Conservation (phyloP, 2,888 invertebrate genomes). For the Tachystola acroxantha region DNA sequence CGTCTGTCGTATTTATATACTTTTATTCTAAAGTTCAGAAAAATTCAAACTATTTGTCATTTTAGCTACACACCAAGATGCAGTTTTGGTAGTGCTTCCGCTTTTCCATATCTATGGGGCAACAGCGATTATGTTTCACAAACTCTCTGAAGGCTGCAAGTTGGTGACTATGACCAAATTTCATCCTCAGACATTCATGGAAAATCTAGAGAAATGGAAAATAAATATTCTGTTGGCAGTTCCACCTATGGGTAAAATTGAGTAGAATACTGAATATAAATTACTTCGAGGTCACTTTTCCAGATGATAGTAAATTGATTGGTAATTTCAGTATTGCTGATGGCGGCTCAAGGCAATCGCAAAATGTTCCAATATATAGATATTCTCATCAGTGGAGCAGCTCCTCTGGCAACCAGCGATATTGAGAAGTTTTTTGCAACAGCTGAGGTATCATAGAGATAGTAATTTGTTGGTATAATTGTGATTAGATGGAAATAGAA, state of each 20-base stretch:
- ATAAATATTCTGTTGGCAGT: conserved; percentile 82
- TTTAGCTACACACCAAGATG: conserved; percentile 78
- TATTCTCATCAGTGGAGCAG: conserved; percentile 81
- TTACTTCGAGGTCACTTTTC: too few relatives aligned
- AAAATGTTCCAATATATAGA: conserved; percentile 55
- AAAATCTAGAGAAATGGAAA: conserved; percentile 80
- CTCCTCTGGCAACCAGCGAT: conserved; percentile 80
- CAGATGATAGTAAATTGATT: too few relatives aligned
- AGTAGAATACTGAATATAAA: too few relatives aligned
- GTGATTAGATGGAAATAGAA: too few relatives aligned
- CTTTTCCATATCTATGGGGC: conserved; percentile 91
- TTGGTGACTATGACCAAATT: conserved; percentile 85
- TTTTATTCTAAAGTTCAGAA: too few relatives aligned
- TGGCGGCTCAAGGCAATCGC: conserved; percentile 67
- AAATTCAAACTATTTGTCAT: too few relatives aligned
- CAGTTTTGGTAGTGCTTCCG: conserved; percentile 83
- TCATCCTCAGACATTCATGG: conserved; percentile 81
- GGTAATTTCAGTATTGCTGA: conserved; percentile 77
- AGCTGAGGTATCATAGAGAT: conserved; percentile 61
- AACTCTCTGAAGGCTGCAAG: conserved; percentile 80
- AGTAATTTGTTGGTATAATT: too few relatives aligned
- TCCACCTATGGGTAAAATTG: conserved; percentile 84
- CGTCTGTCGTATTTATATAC: too few relatives aligned
- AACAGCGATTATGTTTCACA: conserved; percentile 77
- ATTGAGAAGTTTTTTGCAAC: conserved; percentile 72